Conservation (phyloP, 2,888 invertebrate genomes). For the Ennomos fuscantarius region DNA sequence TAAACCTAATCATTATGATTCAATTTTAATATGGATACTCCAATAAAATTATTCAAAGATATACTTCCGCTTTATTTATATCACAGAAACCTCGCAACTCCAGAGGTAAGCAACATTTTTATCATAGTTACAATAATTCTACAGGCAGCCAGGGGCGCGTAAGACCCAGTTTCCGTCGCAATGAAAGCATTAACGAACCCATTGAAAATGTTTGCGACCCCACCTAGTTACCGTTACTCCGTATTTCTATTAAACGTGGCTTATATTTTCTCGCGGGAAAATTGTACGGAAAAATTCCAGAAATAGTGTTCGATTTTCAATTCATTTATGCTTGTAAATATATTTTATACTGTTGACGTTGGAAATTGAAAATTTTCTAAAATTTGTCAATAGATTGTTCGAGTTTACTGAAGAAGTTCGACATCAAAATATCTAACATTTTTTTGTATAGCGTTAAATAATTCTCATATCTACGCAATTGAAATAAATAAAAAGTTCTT, state of each 20-base stretch:
- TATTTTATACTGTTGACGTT: conserved; percentile 23
- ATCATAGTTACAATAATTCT: conserved; percentile 46
- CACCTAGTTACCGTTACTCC: conserved; percentile 45
- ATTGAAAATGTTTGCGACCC: conserved; percentile 60
- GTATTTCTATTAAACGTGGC: conserved; percentile 41
- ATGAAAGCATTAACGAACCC: conserved; percentile 62
- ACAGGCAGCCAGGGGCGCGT: conserved; percentile 43
- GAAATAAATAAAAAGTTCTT: no score
- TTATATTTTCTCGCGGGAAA: conserved; percentile 36
- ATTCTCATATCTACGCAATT: no score
- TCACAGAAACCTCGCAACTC: conserved; percentile 6
- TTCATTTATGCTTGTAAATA: not conserved
- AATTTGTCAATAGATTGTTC: no score
- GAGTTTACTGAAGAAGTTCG: no score
- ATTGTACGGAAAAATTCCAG: conserved; percentile 23
- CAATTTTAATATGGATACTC: not conserved
- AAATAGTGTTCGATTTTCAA: conserved; percentile 19
- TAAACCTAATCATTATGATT: no score
- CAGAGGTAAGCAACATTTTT: conserved; percentile 51
- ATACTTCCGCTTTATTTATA: not conserved
- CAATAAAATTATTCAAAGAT: not conserved
- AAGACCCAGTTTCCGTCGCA: conserved; percentile 53
- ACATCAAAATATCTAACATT: no score
- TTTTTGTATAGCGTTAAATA: no score
- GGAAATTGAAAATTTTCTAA: no score